Base-by-base conservation (phyloP, 2,888 invertebrate genomes). In the Silvanus unidentatus region DNA sequence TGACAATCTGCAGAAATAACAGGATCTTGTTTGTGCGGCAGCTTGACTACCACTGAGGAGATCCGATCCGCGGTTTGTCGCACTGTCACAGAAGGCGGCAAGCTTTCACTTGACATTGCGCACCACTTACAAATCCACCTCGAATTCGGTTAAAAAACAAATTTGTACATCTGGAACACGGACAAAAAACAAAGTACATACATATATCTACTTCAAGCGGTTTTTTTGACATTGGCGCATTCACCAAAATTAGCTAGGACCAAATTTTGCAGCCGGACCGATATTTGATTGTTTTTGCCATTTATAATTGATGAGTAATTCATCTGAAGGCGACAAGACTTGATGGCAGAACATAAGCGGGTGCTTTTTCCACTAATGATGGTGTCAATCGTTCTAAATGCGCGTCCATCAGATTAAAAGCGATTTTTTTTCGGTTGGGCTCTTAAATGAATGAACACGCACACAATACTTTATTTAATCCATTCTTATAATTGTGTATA, bases 101-200 rank as follows among this genome's bases (percentile, higher is more conserved):
- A 59, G 60, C 63, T 64, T 63, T 64, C 64, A 63, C 61, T 60
- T 54, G 63, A 61, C 64, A 59, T 58, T 64, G 65, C 64, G 65
- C 64, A 56, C 52, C 46, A 48, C 39, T 52, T 52, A 41, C 48
- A 45, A 45, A 53, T 48, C 40, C 43, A 37, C 35, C n/a, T 11
- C n/a, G n/a, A 8, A 32, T 32, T 32, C n/a, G n/a, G 4, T 32
- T 3, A 12, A 32, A 32, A 11, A 32, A 32, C 12, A 32, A 11
- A 3, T 32, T 5, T 32, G n/a, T n/a, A 32, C n/a, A 32, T 32
- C 4, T 11, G 4, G 11, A 12, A 32, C 3, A 32, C 4, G 12
- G n/a, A 32, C n/a, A 5, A 8, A 8, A 4, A 8, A 3, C 32
- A 32, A 32, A 32, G 5, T 22, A 22, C 22, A n/a, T n/a, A n/a